Evolutionary conservation across 1,140 invertebrate genomes (phyloP), one percentile per base, ranked within the genome.

Genomic region (Drosophila guanche): DNA sequence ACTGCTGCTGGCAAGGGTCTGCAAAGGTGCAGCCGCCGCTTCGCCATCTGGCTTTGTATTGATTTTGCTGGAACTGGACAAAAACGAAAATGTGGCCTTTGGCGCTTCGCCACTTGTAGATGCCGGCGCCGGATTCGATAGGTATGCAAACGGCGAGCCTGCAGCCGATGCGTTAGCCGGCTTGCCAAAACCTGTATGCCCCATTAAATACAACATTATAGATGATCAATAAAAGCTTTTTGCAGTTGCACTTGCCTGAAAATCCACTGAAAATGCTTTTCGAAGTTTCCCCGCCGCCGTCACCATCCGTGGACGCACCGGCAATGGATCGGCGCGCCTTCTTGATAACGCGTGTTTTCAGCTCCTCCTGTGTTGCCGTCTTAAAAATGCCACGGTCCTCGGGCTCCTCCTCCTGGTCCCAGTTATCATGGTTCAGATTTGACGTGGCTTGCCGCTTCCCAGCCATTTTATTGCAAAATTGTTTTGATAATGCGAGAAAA

Each of bases 341-440:
- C 92, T 94, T 95, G 27, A 98, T 95, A 67, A 95, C 93, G 89
- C 97, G 93, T 76, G 94, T 94, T 79, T 95, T 94, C 22, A 98
- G 88, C 57, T 95, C 92, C 48, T 96, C 95, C 42, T 94, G 93
- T 0, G 94, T 58, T 5, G 97, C 97, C 78, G 93, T 93, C 76
- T 93, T 92, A 90, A 96, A 97, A 53, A 90, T 93, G 20, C 96
- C 96, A 63, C 94, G 93, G 73, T 96, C 95, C 92, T 97, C 96
- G 40, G 94, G 93, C 76, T 94, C 93, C n/a, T 97, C 96, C 71
- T 97, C 97, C 25, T 95, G 91, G 89, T 98, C 95, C 97, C 97
- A 98, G 91, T 98, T 98, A n/a, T 97, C 95, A 84, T 96, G 95
- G 90, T 96, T 98, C 59, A 98, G 92, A 59, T 98, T 95, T 37